Evolutionary conservation across 2,797 vertebrate species (phyloP).

Genomic region (Chlorospingus semifuscus): DNA sequence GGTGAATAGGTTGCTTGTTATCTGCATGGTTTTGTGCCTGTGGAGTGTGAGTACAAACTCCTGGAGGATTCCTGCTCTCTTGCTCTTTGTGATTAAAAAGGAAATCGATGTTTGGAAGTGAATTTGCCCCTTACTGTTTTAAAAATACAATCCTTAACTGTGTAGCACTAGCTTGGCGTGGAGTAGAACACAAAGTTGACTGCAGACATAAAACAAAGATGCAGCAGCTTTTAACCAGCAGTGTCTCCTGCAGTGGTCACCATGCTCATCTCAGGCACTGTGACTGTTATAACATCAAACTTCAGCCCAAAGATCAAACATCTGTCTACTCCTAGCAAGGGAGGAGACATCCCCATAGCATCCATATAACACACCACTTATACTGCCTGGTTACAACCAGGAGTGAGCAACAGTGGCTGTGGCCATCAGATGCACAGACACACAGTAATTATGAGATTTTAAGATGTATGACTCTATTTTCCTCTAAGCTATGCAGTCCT

Average conservation of each 20-base stretch:
- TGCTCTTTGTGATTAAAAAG: constrained; percentile 6
- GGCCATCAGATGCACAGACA: not conserved
- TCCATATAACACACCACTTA: fast-evolving
- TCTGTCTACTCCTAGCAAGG: not conserved
- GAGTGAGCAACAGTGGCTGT: not conserved
- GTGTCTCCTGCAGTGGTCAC: not conserved
- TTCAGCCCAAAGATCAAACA: not conserved
- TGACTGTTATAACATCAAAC: not conserved
- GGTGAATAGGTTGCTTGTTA: constrained; percentile 10
- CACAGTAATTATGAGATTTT: not conserved
- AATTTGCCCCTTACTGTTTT: constrained; percentile 17
- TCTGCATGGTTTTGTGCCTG: not conserved
- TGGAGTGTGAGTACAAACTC: not conserved
- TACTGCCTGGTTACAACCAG: not conserved
- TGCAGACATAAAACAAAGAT: not conserved
- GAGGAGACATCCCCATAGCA: not conserved
- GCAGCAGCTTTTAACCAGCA: not conserved
- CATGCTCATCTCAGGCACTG: not conserved
- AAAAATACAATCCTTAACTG: not conserved
- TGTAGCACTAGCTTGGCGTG: not conserved
- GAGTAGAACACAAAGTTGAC: not conserved
- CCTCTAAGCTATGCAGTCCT: not conserved
- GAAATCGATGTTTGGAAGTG: not conserved
- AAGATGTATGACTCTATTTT: not conserved
- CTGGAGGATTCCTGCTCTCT: not conserved